Base-by-base conservation (phyloP, 2,113 vertebrate species). In the Mastomys natalensis region DNA sequence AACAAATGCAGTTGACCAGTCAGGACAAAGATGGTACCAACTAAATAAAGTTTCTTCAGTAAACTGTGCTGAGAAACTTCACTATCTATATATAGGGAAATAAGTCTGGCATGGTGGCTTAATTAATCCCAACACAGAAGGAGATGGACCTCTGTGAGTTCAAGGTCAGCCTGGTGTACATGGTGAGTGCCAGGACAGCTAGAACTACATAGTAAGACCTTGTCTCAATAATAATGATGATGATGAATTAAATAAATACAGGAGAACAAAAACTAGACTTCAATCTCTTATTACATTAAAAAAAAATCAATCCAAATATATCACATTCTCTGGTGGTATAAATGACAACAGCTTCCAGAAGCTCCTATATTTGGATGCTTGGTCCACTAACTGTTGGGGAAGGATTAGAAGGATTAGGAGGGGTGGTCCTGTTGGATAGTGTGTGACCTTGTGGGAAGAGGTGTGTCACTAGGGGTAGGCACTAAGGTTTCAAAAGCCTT, bases 301-400 rank as follows among this genome's bases (percentile, higher is more conserved):
- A 93, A 81, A 82, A 93, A 87, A 88, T 72, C 31, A 81, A 40
- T 66, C 70, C 64, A 89, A 93, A 48, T 80, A 37, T 55, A 51
- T 78, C 45, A 78, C 3, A 55, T 6, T 55, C 37, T n/a, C 51
- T 55, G 34, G 34, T 81, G 78, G 51, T 81, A 12, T 81, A 51
- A n/a, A 12, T 58, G 34, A 81, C 34, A 81, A 58, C 11, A n/a
- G 10, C 53, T 11, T n/a, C 53, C 53, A 58, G 37, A 81, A 22
- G 37, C 11, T 81, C 53, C 53, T 45, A 15, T n/a, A 53, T 22
- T 81, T n/a, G 37, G 19, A 13, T 55, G 34, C 78, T 81, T n/a
- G 43, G 24, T 76, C 43, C 74, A 76, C 43, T 73, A 76, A 48
- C 74, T 76, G 22, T 76, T 48, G 29, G 43, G 24, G 74, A 76